Percentiles rank a stretch among this genome's conserved stretches.
Evolutionary conservation across 2,797 vertebrate species (phyloP).

Genomic region (Anabas testudineus): DNA sequence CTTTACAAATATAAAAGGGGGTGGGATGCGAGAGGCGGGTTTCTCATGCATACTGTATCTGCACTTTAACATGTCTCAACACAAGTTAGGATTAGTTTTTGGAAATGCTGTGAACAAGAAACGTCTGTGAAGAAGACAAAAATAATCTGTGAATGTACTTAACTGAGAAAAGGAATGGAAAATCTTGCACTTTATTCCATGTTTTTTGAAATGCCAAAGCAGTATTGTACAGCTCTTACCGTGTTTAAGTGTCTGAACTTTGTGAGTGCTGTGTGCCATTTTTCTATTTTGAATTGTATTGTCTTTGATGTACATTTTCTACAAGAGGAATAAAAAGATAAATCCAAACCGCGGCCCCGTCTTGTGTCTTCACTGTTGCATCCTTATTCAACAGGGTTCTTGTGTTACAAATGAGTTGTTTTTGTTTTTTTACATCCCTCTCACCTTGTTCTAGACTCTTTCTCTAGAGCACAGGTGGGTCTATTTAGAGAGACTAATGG

Average conservation of each 20-base stretch:
- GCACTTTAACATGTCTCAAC: slow-evolving; percentile 91
- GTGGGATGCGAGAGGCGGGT: slow-evolving; percentile 47
- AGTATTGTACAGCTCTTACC: slow-evolving; percentile 88
- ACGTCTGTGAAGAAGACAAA: slow-evolving; percentile 76
- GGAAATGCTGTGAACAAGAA: slow-evolving; percentile 84
- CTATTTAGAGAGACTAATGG: slow-evolving; percentile 72
- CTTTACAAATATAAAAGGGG: slow-evolving; percentile 67
- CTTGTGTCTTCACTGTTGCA: slow-evolving; percentile 43
- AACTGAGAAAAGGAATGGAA: slow-evolving; percentile 76
- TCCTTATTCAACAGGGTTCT: not conserved
- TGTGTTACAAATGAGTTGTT: not conserved
- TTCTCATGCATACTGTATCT: slow-evolving; percentile 77
- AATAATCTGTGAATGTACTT: slow-evolving; percentile 87
- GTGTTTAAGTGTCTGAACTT: slow-evolving; percentile 80
- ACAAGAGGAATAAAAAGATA: slow-evolving; percentile 74
- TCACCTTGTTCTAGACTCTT: not conserved
- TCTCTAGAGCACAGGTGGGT: slow-evolving; percentile 29
- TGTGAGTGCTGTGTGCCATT: slow-evolving; percentile 82
- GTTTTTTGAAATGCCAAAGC: slow-evolving; percentile 92
- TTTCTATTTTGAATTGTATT: slow-evolving; percentile 87
- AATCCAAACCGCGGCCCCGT: slow-evolving; percentile 40
- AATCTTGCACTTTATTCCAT: slow-evolving; percentile 93
- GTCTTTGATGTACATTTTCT: slow-evolving; percentile 84
- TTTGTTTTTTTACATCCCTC: not conserved
- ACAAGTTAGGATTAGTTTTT: slow-evolving; percentile 63